phyloP scores from a whole-genome alignment of 2,888 invertebrate species.

The Drosophila paramelanica region DNA sequence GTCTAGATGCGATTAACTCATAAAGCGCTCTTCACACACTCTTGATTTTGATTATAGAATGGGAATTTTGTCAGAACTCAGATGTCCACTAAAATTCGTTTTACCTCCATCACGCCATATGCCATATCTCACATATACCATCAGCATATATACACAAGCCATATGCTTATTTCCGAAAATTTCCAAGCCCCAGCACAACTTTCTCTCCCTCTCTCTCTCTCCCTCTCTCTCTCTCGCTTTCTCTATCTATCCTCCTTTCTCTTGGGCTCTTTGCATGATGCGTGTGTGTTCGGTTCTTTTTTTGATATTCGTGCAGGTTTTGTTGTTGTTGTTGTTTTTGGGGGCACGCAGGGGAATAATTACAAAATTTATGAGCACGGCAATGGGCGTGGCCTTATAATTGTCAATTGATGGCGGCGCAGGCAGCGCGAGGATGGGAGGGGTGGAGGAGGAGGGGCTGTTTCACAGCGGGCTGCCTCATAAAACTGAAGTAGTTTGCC shows the following conservation, averaged over 20 bases:
- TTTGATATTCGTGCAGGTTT: constrained; percentile 21
- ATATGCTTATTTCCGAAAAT: constrained; percentile 44
- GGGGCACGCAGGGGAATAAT: constrained; percentile 75
- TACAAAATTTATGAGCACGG: constrained; percentile 78
- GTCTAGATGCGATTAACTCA: too few species aligned
- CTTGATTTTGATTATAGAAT: too few species aligned
- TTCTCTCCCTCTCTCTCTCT: neutral
- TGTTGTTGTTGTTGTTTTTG: constrained; percentile 33
- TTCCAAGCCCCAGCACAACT: constrained; percentile 13
- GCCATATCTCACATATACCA: constrained; percentile 18
- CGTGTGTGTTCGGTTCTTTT: constrained; percentile 45
- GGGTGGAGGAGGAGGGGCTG: neutral
- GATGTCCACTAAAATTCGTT: neutral
- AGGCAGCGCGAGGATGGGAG: neutral
- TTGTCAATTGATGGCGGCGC: constrained; percentile 66
- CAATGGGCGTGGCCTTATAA: constrained; percentile 76
- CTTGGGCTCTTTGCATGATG: constrained; percentile 34
- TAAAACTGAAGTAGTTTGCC: constrained; percentile 72
- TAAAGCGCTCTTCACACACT: too few species aligned
- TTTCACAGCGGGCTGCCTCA: constrained; percentile 48
- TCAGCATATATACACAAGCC: constrained; percentile 12
- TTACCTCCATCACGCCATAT: constrained; percentile 31
- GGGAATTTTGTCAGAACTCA: too few species aligned
- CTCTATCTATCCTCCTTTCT: neutral
- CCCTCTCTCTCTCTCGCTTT: neutral